These are phyloP conservation scores for Cheirogaleus medius DNA, from an alignment of 2,113 vertebrate species.

Conservation along the genomic window DNA sequence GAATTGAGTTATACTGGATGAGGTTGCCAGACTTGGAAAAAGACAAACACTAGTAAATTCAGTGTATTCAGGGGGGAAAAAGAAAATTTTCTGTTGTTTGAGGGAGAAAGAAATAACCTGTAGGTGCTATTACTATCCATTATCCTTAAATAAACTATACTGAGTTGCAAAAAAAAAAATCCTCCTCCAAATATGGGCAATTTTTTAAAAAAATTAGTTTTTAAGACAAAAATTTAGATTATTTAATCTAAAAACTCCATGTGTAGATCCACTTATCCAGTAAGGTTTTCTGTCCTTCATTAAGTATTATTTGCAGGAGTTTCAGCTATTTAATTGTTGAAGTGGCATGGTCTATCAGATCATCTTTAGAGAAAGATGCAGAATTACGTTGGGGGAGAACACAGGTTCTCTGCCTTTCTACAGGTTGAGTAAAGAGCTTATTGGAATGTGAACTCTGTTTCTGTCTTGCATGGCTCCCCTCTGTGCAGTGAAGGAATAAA, in stretches of 20 bases:
- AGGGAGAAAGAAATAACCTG: conserved; percentile 22
- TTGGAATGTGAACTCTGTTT: background rate
- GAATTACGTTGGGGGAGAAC: background rate
- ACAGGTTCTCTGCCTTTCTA: background rate
- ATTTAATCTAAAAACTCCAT: background rate
- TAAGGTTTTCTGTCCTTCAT: background rate
- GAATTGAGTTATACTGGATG: conserved; percentile 62
- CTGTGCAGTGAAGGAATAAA: background rate
- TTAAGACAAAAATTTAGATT: background rate
- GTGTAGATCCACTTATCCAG: background rate
- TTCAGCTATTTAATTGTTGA: background rate
- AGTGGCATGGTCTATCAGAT: background rate
- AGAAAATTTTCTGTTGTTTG: background rate
- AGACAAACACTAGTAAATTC: conserved; percentile 57
- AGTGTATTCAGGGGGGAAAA: background rate
- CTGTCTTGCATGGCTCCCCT: background rate
- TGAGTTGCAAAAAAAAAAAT: background rate
- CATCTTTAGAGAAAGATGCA: background rate
- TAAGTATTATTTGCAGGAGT: background rate
- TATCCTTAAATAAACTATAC: background rate
- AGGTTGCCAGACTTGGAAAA: conserved; percentile 62
- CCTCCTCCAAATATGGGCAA: background rate
- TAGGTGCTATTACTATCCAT: background rate
- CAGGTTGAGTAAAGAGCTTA: background rate
- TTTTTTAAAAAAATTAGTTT: background rate